Percentiles rank a stretch among this genome's conserved stretches.
Conservation (phyloP, 2,888 invertebrate species). For the Trichogramma dendrolimi region DNA sequence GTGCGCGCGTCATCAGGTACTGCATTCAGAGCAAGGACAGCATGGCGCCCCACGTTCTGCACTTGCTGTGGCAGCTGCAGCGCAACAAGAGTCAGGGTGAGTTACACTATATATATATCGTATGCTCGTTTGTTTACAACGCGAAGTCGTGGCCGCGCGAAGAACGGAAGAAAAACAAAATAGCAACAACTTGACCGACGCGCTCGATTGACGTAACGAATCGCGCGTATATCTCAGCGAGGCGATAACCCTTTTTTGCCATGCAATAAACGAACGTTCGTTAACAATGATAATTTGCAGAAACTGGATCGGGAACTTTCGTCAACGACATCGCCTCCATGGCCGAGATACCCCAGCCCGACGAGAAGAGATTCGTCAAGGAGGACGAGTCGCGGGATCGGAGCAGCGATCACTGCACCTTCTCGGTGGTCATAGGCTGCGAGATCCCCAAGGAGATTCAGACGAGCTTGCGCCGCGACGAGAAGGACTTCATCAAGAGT, state of each 20-base stretch:
- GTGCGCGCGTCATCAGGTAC: slow-evolving; percentile 8
- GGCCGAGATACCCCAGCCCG: slow-evolving; percentile 9
- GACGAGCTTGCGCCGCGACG: slow-evolving; percentile 6
- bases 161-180: too few relatives aligned
- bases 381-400: slow-evolving; percentile 9
- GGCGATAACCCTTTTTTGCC: slow-evolving; percentile 5
- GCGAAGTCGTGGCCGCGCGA: background rate
- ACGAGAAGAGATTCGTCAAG: background rate
- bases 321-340: background rate
- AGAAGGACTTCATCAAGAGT: slow-evolving; percentile 20
- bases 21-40: slow-evolving; percentile 13
- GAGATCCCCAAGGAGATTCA: slow-evolving; percentile 2
- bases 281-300: slow-evolving; percentile 7
- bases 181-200: too few relatives aligned
- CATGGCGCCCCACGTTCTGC: slow-evolving; percentile 2
- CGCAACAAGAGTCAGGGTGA: too few relatives aligned
- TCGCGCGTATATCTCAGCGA: background rate
- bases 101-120: background rate
- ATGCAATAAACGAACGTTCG: too few relatives aligned
- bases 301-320: slow-evolving; percentile 17
- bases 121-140: too few relatives aligned
- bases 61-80: slow-evolving; percentile 21
- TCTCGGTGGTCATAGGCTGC: slow-evolving; percentile 21
- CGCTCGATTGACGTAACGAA: too few relatives aligned
- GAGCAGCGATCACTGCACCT: background rate